Evolutionary conservation across 2,797 vertebrate species (phyloP).

Genomic region (Cephalopachus bancanus): DNA sequence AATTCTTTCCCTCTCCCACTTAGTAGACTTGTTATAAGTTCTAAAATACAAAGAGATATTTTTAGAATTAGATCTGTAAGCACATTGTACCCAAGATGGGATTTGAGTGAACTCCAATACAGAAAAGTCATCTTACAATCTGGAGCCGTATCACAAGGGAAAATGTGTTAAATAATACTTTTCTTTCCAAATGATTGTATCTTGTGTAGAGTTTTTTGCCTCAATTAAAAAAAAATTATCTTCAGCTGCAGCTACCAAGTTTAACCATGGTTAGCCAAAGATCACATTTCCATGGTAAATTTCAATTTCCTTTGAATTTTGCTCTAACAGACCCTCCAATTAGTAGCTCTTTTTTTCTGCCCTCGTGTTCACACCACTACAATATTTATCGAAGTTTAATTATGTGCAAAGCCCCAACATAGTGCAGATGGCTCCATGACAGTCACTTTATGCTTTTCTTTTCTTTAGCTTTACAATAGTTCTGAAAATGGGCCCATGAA

Average conservation of each 20-base stretch:
- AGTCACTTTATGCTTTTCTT: not conserved
- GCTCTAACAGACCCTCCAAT: not conserved
- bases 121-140: constrained; percentile 81
- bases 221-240: not conserved
- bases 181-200: constrained; percentile 75
- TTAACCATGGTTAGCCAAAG: not conserved
- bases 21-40: constrained; percentile 65
- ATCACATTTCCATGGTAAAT: not conserved
- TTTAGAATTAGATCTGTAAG: constrained; percentile 79
- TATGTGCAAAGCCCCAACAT: not conserved
- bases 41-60: constrained; percentile 79
- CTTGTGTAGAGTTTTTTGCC: constrained; percentile 74
- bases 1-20: not conserved
- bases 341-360: not conserved
- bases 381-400: not conserved
- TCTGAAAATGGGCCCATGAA: not conserved
- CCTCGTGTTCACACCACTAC: rapidly evolving
- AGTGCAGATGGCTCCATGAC: not conserved
- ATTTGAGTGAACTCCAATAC: constrained; percentile 82
- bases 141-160: constrained; percentile 69
- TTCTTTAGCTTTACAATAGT: not conserved
- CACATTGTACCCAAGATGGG: constrained; percentile 74
- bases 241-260: not conserved
- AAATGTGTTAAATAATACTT: constrained; percentile 82
- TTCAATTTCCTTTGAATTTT: not conserved